Base-by-base conservation (phyloP, 2,888 invertebrate genomes). In the Brachylomia viminalis region DNA sequence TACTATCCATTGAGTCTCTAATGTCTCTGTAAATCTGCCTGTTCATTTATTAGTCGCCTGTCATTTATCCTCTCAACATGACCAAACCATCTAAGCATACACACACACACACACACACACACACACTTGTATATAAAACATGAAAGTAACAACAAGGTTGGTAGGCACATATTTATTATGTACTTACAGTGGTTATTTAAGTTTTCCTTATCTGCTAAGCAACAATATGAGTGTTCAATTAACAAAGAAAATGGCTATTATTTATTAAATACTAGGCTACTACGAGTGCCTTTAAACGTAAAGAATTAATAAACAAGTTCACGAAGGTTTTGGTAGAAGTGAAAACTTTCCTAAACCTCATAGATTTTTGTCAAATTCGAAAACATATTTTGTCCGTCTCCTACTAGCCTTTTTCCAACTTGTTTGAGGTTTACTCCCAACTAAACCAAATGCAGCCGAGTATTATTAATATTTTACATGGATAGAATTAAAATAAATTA, bases 171-270 rank as follows among this genome's bases (percentile, higher is more conserved):
- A 47, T 20, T 42, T 52, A 61, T 33, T 42, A 56, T 59, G 42
- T 69, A 59, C 47, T 66, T 69, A 27, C 27, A 52, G 42, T 59
- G 64, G 75, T 75, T 72, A 83, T 67, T 62, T 17, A 67, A 72
- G 30, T 56, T 69, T 27, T 42, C 66, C 85, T 81, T 85, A 85
- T 83, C 85, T 70, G 27, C 65, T 59, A 59, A 67, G 76, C 69
- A 69, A 84, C 72, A 84, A 75, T 49, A 80, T 47, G 20, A 75
- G 49, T 70, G 54, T 70, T 45, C 61, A 81, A 76, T 80, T 75
- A 75, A 75, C 61, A 84, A 75, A 75, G 67, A 79, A 80, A 80
- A 75, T 76, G 42, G 66, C 56, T 42, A 66, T 81, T 82, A 65
- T 54, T 82, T 69, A 52, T 72, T 54, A 49, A 82, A 75, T 47